phyloP scores from a whole-genome alignment of 2,113 vertebrate species.

The Polypterus bichir region DNA sequence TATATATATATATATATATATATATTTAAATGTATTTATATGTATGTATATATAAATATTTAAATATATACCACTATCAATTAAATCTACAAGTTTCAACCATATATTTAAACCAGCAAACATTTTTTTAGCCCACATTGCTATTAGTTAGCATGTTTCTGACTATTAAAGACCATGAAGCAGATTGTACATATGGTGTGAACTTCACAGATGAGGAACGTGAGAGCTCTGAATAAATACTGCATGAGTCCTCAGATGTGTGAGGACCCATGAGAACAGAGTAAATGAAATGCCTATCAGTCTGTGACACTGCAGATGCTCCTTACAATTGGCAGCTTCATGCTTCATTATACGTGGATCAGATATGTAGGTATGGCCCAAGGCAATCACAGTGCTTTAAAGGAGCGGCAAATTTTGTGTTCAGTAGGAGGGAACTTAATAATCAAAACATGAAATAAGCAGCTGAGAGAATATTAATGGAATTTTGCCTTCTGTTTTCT shows the following conservation, averaged over 20 bases:
- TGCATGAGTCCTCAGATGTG: constrained; percentile 58
- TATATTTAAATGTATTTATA: too few species aligned
- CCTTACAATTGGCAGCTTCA: constrained; percentile 66
- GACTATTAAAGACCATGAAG: constrained; percentile 25
- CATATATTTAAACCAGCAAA: not conserved
- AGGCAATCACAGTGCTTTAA: constrained; percentile 47
- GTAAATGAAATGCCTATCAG: constrained; percentile 77
- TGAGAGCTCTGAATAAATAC: constrained; percentile 46
- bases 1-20: too few species aligned
- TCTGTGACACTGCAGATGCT: constrained; percentile 70
- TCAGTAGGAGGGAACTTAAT: constrained; percentile 37
- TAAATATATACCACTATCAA: too few species aligned
- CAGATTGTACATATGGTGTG: constrained; percentile 46
- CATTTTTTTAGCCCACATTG: constrained; percentile 20
- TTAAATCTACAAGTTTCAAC: too few species aligned
- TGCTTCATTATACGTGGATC: constrained; percentile 70
- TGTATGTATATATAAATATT: too few species aligned
- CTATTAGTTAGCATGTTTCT: constrained; percentile 35
- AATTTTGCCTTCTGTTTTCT: too few species aligned
- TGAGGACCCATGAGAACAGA: constrained; percentile 51
- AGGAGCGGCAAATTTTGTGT: constrained; percentile 36
- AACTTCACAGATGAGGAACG: constrained; percentile 58
- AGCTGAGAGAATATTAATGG: not conserved
- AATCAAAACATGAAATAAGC: constrained; percentile 12
- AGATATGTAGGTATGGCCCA: constrained; percentile 57